These are phyloP conservation scores for Eonycteris spelaea DNA, from an alignment of 2,113 vertebrate species.

Conservation along the genomic window DNA sequence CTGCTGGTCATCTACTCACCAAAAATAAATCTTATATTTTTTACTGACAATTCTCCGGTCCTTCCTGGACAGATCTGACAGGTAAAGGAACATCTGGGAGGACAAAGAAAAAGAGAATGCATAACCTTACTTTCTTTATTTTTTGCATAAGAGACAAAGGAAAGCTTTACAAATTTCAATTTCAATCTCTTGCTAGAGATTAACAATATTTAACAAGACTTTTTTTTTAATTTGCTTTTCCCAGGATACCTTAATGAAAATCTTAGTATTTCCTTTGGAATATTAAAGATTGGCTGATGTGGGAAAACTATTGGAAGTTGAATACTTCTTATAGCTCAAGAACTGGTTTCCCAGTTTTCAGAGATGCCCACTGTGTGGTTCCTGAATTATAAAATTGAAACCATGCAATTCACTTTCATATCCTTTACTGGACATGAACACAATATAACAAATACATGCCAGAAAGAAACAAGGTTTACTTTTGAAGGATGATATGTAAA, in stretches of 20 bases:
- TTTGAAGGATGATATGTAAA: not conserved
- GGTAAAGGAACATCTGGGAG: slow-evolving; percentile 84
- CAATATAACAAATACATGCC: not conserved
- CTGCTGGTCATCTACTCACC: slow-evolving; percentile 79
- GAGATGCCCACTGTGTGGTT: not conserved
- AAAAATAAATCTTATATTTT: slow-evolving; percentile 90
- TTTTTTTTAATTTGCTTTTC: not conserved
- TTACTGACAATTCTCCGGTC: slow-evolving; percentile 87
- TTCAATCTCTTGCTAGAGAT: not conserved
- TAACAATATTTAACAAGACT: not conserved
- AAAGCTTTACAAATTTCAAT: not conserved
- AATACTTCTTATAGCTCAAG: not conserved
- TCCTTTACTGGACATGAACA: not conserved
- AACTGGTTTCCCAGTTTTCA: not conserved
- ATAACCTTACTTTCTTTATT: not conserved
- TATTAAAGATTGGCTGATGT: not conserved
- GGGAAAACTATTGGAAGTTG: not conserved
- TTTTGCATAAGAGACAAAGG: slow-evolving; percentile 12
- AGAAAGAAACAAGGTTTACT: not conserved
- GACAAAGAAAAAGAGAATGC: slow-evolving; percentile 33
- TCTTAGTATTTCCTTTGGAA: not conserved
- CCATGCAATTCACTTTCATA: not conserved
- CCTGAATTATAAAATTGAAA: not conserved
- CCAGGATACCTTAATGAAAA: not conserved
- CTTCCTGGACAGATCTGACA: slow-evolving; percentile 87